Evolutionary conservation across 2,113 vertebrate genomes (phyloP).

Genomic region (Azemiops feae): DNA sequence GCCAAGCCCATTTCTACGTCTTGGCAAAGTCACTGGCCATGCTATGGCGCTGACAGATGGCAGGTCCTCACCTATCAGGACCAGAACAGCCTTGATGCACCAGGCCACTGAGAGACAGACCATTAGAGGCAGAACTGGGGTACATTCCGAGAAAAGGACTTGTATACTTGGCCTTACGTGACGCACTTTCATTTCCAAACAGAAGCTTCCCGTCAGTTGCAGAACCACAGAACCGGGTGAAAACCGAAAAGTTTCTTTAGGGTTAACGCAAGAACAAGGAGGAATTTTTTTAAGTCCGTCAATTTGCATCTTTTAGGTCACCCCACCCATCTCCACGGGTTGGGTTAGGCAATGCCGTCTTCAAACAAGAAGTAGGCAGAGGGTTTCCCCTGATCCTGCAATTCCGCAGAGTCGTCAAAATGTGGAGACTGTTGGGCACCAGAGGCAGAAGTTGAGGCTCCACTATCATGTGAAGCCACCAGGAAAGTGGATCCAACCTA

Average conservation of each 20-base stretch:
- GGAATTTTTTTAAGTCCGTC: background rate
- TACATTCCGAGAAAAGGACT: background rate
- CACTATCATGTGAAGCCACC: background rate
- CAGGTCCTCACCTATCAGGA: too few relatives aligned
- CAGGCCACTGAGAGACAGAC: background rate
- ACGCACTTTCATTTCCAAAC: background rate
- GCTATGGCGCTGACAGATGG: too few relatives aligned
- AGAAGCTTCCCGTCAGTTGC: background rate
- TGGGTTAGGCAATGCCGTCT: background rate
- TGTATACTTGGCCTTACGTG: background rate
- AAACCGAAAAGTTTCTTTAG: background rate
- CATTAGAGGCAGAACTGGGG: background rate
- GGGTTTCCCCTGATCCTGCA: background rate
- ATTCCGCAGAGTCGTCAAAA: background rate
- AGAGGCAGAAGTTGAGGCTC: background rate
- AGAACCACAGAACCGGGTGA: background rate
- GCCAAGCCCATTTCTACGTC: background rate
- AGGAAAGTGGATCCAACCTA: background rate
- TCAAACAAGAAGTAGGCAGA: background rate
- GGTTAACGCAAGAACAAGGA: background rate
- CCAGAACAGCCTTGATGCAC: background rate
- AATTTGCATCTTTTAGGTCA: background rate
- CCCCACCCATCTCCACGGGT: background rate
- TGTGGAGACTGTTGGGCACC: background rate
- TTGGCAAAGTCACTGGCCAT: background rate